Conservation (phyloP, 2,888 invertebrate species). For the Ectropis crepuscularia region DNA sequence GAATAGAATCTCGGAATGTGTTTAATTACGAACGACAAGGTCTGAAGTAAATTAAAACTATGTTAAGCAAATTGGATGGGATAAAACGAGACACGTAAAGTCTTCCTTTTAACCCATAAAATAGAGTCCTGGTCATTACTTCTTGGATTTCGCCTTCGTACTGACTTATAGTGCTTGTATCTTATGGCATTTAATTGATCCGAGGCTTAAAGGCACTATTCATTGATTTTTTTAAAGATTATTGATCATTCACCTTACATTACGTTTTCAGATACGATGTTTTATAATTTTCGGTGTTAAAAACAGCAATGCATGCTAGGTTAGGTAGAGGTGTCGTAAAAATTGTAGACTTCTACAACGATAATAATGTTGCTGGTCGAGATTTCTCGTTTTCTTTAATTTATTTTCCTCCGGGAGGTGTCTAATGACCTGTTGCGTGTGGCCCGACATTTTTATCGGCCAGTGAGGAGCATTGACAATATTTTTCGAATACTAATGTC, state of each 20-base stretch:
- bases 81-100: conserved; percentile 51
- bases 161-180: conserved; percentile 74
- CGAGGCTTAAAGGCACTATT: conserved; percentile 54
- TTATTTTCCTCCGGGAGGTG: conserved; percentile 82
- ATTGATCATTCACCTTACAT: conserved; percentile 43
- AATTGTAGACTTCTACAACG: conserved; percentile 51
- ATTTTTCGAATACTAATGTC: conserved; percentile 79
- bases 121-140: conserved; percentile 67
- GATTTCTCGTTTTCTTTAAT: conserved; percentile 83
- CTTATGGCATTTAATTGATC: conserved; percentile 77
- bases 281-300: background rate
- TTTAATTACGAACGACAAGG: conserved; percentile 43
- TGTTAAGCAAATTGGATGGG: conserved; percentile 58
- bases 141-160: conserved; percentile 71
- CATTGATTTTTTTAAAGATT: conserved; percentile 40
- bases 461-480: conserved; percentile 78
- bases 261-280: conserved; percentile 33
- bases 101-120: conserved; percentile 64
- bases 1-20: conserved; percentile 25
- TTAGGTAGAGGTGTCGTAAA: conserved; percentile 33
- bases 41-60: conserved; percentile 53
- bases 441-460: conserved; percentile 82
- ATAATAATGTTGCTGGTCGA: conserved; percentile 71
- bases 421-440: conserved; percentile 83
- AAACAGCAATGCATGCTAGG: conserved; percentile 44